phyloP scores from a whole-genome alignment of 2,888 invertebrate species.

The Philereme vetulata region DNA sequence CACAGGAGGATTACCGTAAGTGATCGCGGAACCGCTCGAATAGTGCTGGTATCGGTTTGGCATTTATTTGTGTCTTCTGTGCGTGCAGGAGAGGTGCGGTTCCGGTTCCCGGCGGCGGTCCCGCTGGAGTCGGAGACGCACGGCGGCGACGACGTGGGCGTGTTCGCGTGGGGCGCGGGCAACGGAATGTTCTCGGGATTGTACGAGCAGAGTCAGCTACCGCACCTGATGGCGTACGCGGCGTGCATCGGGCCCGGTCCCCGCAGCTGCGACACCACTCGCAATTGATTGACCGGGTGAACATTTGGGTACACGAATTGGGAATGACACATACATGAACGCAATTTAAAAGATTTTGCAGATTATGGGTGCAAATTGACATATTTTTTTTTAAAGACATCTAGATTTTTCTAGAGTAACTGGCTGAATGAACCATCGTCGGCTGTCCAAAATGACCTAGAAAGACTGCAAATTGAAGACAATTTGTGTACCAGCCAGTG shows the following conservation, averaged over 20 bases:
- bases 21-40: background rate
- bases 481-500: too few relatives aligned
- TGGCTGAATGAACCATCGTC: too few relatives aligned
- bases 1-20: conserved; percentile 56
- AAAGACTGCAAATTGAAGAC: too few relatives aligned
- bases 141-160: conserved; percentile 91
- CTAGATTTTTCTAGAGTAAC: too few relatives aligned
- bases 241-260: conserved; percentile 85
- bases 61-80: background rate
- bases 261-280: background rate
- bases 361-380: too few relatives aligned
- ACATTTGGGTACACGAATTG: too few relatives aligned
- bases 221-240: conserved; percentile 89
- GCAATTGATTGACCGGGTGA: too few relatives aligned
- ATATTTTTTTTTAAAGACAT: too few relatives aligned
- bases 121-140: conserved; percentile 87
- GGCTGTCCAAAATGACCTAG: too few relatives aligned
- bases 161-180: conserved; percentile 89
- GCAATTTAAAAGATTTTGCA: too few relatives aligned
- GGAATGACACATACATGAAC: too few relatives aligned
- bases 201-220: conserved; percentile 90
- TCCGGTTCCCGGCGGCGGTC: conserved; percentile 69
- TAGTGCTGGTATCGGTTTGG: background rate
- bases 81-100: conserved; percentile 45
- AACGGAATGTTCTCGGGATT: conserved; percentile 89